A percentile compares a stretch with the other conserved stretches of the same genome.
Conservation (phyloP, 2,113 vertebrate genomes). For the Uria lomvia region DNA sequence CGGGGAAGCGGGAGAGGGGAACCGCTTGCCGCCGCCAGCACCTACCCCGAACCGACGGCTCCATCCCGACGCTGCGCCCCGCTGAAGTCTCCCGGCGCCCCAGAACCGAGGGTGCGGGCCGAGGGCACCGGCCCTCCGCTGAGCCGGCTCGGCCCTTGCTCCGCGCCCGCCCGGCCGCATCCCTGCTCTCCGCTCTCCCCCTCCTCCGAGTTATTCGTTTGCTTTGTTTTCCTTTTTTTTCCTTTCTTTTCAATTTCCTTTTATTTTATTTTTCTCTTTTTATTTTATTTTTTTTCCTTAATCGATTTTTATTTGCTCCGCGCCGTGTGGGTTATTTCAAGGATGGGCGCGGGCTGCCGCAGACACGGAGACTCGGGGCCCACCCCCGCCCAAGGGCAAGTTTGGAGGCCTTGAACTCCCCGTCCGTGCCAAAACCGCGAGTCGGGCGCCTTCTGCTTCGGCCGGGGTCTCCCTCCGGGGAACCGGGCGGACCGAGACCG, state of each 20-base stretch:
- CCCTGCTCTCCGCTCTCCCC: background rate
- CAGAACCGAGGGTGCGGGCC: background rate
- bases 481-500: background rate
- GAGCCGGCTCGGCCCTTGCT: background rate
- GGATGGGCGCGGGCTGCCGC: background rate
- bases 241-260: background rate
- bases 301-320: fast-evolving
- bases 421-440: background rate
- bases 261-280: background rate
- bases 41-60: background rate
- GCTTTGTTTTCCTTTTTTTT: background rate
- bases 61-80: background rate
- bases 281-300: too few relatives aligned
- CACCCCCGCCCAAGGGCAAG: background rate
- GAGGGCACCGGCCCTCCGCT: background rate
- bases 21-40: background rate
- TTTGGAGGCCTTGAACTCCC: background rate
- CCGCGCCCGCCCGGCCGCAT: background rate
- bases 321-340: background rate
- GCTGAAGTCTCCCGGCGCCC: background rate
- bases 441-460: too few relatives aligned
- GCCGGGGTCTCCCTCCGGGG: background rate
- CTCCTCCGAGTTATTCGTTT: background rate
- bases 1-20: background rate
- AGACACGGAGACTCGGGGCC: background rate